Conservation (phyloP, 2,888 invertebrate species). For the Protodeltote pygarga region DNA sequence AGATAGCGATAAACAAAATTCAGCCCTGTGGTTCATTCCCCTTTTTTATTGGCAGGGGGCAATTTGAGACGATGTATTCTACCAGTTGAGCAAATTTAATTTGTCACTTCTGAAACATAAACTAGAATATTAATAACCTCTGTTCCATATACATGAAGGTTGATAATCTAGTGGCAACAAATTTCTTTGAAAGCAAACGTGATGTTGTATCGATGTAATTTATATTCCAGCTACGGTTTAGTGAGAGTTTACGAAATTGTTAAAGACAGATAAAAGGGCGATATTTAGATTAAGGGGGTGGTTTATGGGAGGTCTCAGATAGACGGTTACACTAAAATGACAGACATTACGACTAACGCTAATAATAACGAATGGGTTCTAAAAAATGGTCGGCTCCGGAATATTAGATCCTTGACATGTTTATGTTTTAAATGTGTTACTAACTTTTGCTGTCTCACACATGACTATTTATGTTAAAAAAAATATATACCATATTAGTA, state of each 20-base stretch:
- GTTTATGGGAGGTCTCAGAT: constrained; percentile 77
- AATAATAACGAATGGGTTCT: constrained; percentile 74
- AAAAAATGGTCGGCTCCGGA: constrained; percentile 53
- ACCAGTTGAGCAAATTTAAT: constrained; percentile 63
- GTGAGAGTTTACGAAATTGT: constrained; percentile 85
- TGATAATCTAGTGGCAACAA: constrained; percentile 30
- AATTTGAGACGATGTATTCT: constrained; percentile 84
- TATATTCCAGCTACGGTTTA: constrained; percentile 84
- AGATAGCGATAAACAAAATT: constrained; percentile 86
- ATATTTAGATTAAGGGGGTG: constrained; percentile 82
- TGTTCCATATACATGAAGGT: constrained; percentile 45
- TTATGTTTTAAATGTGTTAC: constrained; percentile 38
- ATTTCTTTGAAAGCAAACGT: constrained; percentile 41
- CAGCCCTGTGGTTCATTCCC: constrained; percentile 78
- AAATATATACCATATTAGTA: neutral
- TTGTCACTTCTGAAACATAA: constrained; percentile 33
- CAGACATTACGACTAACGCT: constrained; percentile 73
- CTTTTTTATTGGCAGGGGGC: constrained; percentile 85
- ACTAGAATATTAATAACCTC: constrained; percentile 22
- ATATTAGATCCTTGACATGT: constrained; percentile 35
- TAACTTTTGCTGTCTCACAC: constrained; percentile 14
- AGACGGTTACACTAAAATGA: constrained; percentile 70
- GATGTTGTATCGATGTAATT: constrained; percentile 71
- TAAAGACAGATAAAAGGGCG: constrained; percentile 85
- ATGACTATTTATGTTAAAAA: constrained; percentile 9